Conservation (phyloP, 2,888 invertebrate genomes). For the Drosophila nigricruria region DNA sequence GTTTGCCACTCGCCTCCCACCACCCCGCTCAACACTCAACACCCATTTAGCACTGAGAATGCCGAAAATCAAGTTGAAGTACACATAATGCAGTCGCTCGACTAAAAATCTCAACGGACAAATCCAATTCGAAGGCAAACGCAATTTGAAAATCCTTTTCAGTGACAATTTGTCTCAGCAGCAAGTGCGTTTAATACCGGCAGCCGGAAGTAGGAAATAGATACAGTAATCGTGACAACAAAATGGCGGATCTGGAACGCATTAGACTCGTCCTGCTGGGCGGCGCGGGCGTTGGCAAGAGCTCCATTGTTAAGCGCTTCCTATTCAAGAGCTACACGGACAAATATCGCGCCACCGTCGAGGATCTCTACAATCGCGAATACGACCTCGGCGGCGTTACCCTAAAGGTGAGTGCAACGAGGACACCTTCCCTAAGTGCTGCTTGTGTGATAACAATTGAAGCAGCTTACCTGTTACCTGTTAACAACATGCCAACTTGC, state of each 20-base stretch:
- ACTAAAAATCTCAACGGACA: conserved; percentile 9
- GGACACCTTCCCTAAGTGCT: conserved; percentile 1
- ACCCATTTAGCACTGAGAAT: conserved; percentile 33
- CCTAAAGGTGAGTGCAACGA: conserved; percentile 87
- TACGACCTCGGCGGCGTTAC: conserved; percentile 92
- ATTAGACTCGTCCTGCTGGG: conserved; percentile 94
- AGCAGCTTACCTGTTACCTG: conserved; percentile 6
- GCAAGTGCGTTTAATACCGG: conserved; percentile 47
- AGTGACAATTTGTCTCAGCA: conserved; percentile 30
- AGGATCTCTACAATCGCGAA: conserved; percentile 94
- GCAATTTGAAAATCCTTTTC: conserved; percentile 12
- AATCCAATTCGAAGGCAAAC: conserved; percentile 29
- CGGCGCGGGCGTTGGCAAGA: conserved; percentile 93
- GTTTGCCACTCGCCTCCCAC: conserved; percentile 1
- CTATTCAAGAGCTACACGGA: conserved; percentile 92
- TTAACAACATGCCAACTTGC: background rate
- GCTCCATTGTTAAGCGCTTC: conserved; percentile 92
- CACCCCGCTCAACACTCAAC: background rate
- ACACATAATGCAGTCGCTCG: conserved; percentile 34
- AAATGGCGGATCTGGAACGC: conserved; percentile 91
- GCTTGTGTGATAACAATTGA: conserved; percentile 3
- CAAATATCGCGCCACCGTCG: conserved; percentile 94
- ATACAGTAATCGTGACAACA: conserved; percentile 23
- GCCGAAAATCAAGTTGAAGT: conserved; percentile 60
- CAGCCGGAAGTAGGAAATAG: conserved; percentile 26